Conservation (phyloP, 2,797 vertebrate genomes). For the Diplodus sargus region DNA sequence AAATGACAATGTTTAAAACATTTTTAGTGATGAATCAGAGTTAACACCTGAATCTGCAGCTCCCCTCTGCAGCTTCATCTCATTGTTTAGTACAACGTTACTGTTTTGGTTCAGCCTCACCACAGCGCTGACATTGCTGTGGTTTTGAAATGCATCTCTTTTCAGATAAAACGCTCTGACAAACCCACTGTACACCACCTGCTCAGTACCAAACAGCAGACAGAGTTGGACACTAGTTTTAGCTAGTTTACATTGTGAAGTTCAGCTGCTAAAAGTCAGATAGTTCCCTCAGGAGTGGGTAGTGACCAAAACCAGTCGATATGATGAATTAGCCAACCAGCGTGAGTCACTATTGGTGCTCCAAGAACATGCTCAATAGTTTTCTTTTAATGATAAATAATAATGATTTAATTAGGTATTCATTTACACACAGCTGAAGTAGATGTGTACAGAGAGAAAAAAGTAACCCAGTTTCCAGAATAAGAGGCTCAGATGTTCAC, state of each 20-base stretch:
- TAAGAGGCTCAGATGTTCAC: no score
- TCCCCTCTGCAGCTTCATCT: background rate
- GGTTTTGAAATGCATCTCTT: no score
- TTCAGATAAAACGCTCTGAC: no score
- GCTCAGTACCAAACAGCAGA: background rate
- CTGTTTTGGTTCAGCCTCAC: background rate
- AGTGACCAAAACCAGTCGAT: background rate
- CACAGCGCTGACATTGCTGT: background rate
- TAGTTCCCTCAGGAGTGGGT: background rate
- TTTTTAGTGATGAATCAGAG: background rate
- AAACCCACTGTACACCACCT: background rate
- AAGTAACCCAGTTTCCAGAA: no score
- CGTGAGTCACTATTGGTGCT: background rate
- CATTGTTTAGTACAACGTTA: background rate
- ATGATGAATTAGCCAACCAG: background rate
- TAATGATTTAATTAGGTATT: no score
- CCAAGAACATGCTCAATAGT: background rate
- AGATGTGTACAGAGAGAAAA: background rate
- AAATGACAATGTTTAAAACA: no score
- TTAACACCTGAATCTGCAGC: background rate
- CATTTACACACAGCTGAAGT: no score
- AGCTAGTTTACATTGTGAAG: background rate
- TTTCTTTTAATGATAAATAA: background rate
- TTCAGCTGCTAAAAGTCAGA: background rate
- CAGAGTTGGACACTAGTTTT: background rate